phyloP scores from a whole-genome alignment of 2,113 vertebrate genomes.

The Monopterus albus region DNA sequence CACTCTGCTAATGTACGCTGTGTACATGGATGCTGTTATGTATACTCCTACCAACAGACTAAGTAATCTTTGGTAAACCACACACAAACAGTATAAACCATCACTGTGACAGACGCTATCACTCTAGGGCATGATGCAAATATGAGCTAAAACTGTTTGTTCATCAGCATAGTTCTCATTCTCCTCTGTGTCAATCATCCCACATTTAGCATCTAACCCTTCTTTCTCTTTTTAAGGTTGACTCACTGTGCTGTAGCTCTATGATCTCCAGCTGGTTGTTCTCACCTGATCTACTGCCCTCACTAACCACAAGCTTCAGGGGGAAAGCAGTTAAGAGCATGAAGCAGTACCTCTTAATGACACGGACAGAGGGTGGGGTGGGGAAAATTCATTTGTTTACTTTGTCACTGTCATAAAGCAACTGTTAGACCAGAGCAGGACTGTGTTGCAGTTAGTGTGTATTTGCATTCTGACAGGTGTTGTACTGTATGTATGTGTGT shows the following conservation, averaged over 20 bases:
- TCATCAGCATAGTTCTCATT: neutral
- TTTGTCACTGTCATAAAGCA: neutral
- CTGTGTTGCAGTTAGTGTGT: neutral
- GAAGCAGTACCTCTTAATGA: neutral
- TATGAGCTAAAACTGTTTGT: neutral
- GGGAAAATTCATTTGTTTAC: neutral
- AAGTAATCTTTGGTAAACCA: neutral
- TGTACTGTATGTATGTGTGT: slow-evolving; percentile 14
- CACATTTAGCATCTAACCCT: neutral
- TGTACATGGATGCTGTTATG: neutral
- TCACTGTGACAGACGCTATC: no score
- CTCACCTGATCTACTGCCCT: slow-evolving; percentile 9
- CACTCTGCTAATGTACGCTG: neutral
- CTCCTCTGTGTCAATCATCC: neutral
- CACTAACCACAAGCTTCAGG: neutral
- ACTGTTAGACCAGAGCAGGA: neutral
- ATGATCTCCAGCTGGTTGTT: neutral
- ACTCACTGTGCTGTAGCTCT: neutral
- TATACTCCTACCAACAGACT: neutral
- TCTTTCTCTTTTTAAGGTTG: slow-evolving; percentile 32
- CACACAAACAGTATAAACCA: no score
- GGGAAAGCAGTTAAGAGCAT: neutral
- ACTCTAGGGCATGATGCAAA: neutral
- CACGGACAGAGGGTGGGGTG: no score
- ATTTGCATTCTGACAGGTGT: neutral